Conservation (phyloP, 1,140 invertebrate species). For the Theocolax elegans region DNA sequence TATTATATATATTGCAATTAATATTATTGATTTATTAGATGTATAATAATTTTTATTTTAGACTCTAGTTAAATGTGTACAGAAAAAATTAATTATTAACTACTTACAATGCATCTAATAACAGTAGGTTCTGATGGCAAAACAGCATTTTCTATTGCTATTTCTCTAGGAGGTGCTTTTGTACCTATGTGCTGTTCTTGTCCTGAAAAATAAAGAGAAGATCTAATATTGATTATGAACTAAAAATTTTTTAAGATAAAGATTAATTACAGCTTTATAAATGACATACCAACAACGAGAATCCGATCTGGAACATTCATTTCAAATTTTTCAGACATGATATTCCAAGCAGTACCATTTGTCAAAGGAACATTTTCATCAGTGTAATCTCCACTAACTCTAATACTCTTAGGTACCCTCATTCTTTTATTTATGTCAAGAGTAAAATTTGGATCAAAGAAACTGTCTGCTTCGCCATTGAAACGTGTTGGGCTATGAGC, state of each 20-base stretch:
- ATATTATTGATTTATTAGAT: too few relatives aligned
- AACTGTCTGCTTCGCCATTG: conserved; percentile 72
- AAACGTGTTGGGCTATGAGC: conserved; percentile 72
- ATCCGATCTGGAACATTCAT: conserved; percentile 94
- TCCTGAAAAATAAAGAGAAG: too few relatives aligned
- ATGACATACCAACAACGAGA: conserved; percentile 77
- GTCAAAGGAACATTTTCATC: conserved; percentile 70
- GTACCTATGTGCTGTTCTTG: conserved; percentile 86
- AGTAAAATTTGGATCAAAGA: conserved; percentile 78
- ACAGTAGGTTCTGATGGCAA: conserved; percentile 75
- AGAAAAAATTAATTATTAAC: conserved; percentile 16
- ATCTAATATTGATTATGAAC: not conserved
- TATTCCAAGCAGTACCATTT: conserved; percentile 73
- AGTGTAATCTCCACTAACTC: conserved; percentile 76
- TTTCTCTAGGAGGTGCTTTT: conserved; percentile 83
- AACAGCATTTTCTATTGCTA: conserved; percentile 84
- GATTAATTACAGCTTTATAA: not conserved
- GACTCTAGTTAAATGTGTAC: too few relatives aligned
- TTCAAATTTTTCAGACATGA: conserved; percentile 76
- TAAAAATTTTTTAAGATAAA: conserved; percentile 10
- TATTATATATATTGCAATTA: conserved; percentile 38
- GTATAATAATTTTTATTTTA: too few relatives aligned
- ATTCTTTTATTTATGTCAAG: conserved; percentile 82
- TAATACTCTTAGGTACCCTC: conserved; percentile 82
- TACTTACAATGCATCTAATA: conserved; percentile 74